These are phyloP conservation scores for Channa striata DNA, from an alignment of 2,797 vertebrate species.

Conservation along the genomic window DNA sequence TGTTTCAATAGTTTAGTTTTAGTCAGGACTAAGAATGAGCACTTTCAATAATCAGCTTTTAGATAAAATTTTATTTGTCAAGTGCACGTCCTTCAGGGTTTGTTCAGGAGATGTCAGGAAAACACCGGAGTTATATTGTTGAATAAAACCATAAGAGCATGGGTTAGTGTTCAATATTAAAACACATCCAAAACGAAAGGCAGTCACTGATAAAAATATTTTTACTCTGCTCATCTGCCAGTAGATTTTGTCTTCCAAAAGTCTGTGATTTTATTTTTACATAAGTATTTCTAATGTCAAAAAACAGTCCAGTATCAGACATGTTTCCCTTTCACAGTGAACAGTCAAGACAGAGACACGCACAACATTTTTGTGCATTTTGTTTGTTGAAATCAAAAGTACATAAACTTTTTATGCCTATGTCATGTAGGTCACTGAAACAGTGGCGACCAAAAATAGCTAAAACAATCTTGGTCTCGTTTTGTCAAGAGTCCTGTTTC, in stretches of 20 bases:
- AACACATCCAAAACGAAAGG: no score
- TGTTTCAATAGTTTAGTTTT: no score
- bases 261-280: no score
- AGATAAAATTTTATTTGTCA: no score
- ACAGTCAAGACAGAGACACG: neutral
- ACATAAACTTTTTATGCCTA: conserved; percentile 2
- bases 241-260: neutral
- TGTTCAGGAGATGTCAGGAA: neutral
- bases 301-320: no score
- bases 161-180: neutral
- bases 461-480: conserved; percentile 20
- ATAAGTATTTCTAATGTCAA: no score
- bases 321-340: no score
- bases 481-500: conserved; percentile 12
- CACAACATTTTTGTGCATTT: neutral
- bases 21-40: no score
- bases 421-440: conserved; percentile 7
- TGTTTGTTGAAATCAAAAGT: neutral
- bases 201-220: neutral
- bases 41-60: no score
- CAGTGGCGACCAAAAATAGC: conserved; percentile 4
- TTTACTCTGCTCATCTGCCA: neutral
- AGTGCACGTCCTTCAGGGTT: neutral
- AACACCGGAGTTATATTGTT: neutral
- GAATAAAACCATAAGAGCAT: neutral